phyloP scores from a whole-genome alignment of 2,113 vertebrate genomes.

The Neoarius graeffei region DNA sequence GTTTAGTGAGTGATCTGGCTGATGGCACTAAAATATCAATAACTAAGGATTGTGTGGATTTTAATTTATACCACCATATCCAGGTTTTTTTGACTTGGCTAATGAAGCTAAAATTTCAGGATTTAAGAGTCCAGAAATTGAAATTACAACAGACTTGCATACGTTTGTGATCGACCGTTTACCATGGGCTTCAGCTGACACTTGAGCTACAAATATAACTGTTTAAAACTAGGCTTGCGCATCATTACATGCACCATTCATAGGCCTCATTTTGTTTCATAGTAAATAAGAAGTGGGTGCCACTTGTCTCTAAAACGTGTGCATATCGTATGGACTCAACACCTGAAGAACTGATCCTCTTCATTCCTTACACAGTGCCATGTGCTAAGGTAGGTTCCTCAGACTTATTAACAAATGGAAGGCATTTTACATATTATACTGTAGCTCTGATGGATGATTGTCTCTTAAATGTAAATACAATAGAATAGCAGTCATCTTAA shows the following conservation, averaged over 20 bases:
- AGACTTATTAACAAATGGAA: neutral
- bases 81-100: neutral
- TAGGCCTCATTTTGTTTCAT: neutral
- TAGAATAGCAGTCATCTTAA: neutral
- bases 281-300: slow-evolving; percentile 63
- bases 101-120: neutral
- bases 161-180: neutral
- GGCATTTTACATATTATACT: neutral
- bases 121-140: neutral
- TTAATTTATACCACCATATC: neutral
- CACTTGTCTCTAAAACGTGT: slow-evolving; percentile 66
- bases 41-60: neutral
- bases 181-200: neutral
- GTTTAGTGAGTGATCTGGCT: neutral
- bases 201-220: neutral
- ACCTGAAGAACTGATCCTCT: slow-evolving; percentile 53
- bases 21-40: neutral
- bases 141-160: neutral
- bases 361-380: slow-evolving; percentile 54
- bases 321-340: slow-evolving; percentile 51
- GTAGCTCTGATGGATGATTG: neutral
- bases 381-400: slow-evolving; percentile 66
- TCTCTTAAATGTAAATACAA: neutral
- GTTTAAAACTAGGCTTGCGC: neutral
- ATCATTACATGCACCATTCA: neutral